Base-by-base conservation (phyloP, 2,888 invertebrate genomes). In the Monopis laevigella region DNA sequence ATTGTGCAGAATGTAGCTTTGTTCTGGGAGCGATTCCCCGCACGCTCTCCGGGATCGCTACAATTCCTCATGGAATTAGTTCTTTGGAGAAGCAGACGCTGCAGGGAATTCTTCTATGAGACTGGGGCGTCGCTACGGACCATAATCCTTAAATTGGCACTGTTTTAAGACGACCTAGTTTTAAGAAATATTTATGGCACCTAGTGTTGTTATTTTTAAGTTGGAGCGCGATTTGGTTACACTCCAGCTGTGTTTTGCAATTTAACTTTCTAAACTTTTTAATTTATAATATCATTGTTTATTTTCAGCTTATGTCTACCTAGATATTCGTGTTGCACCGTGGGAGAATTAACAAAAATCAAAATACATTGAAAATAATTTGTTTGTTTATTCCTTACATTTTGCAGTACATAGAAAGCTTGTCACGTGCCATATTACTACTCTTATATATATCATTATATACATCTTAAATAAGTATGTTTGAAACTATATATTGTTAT, bases 321-420 rank as follows among this genome's bases (percentile, higher is more conserved):
- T n/a, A n/a, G n/a, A n/a, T n/a, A n/a, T n/a, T n/a, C n/a, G n/a
- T n/a, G n/a, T n/a, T n/a, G n/a, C n/a, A n/a, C n/a, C n/a, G n/a
- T n/a, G n/a, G n/a, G n/a, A n/a, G n/a, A n/a, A n/a, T n/a, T n/a
- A n/a, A n/a, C n/a, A 36, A 36, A 36, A 8, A 36, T 2, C 21
- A 21, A 3, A 21, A 21, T 36, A 19, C 36, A 21, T 21, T 36
- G 12, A 36, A 36, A 36, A 36, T 36, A 36, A 21, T 36, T 36
- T 28, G 16, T 28, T 34, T 11, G 14, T 43, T 43, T 43, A 68
- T 65, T 51, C 52, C 71, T 77, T 74, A 72, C 70, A 71, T 50
- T n/a, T n/a, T 45, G 72, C 72, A 69, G 75, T 78, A 78, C 78
- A 78, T 69, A 66, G 62, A 78, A 78, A 78, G 78, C 77, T 68